phyloP scores from a whole-genome alignment of 1,140 invertebrate genomes.

The Nephila pilipes region DNA sequence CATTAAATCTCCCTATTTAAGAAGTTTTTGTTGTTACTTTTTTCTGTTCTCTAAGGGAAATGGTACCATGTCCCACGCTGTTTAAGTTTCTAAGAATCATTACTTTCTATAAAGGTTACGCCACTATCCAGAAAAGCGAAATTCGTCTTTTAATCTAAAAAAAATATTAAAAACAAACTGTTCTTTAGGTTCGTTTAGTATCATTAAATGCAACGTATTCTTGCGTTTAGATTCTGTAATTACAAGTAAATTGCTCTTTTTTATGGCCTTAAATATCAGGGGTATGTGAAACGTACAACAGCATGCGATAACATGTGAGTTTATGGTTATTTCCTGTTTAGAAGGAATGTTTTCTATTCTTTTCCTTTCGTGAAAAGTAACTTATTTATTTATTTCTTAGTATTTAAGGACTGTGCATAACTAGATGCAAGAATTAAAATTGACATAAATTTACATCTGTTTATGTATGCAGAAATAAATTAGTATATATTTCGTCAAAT shows the following conservation, averaged over 20 bases:
- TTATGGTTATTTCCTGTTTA: neutral
- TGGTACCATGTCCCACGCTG: neutral
- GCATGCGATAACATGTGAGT: neutral
- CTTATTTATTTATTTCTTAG: no score
- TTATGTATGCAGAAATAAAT: no score
- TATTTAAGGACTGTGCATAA: no score
- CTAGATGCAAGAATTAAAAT: no score
- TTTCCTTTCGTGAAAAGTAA: no score
- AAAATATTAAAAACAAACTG: constrained; percentile 34
- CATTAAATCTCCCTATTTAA: neutral
- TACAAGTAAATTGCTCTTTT: constrained; percentile 41
- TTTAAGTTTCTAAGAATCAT: constrained; percentile 39
- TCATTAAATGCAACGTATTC: constrained; percentile 52
- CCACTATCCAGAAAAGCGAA: constrained; percentile 3
- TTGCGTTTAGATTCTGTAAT: constrained; percentile 31
- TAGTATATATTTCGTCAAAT: no score
- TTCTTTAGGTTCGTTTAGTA: constrained; percentile 19
- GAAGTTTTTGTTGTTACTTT: neutral
- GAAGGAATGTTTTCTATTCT: no score
- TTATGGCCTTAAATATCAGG: neutral
- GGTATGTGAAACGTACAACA: constrained; percentile 14
- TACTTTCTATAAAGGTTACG: constrained; percentile 16
- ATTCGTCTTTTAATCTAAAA: constrained; percentile 20
- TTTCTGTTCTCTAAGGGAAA: neutral
- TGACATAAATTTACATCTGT: no score